phyloP scores from a whole-genome alignment of 2,113 vertebrate species.

The Taxidea taxus region DNA sequence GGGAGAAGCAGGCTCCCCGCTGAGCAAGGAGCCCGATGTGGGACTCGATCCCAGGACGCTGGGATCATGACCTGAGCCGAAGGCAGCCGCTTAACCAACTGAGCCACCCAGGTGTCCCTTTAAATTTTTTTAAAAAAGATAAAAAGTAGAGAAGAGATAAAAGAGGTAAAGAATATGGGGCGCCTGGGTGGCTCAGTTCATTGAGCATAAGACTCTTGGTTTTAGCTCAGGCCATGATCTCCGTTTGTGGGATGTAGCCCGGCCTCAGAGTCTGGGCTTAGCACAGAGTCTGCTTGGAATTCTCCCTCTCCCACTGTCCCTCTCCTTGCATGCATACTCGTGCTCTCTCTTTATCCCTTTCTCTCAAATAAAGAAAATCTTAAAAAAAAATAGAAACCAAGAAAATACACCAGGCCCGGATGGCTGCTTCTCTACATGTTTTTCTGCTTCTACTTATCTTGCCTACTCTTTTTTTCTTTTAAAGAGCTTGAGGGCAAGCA shows the following conservation, averaged over 20 bases:
- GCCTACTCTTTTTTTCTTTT: background rate
- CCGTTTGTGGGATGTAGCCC: background rate
- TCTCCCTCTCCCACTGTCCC: background rate
- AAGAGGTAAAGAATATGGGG: background rate
- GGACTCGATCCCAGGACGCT: no score
- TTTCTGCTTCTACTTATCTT: background rate
- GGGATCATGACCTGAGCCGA: no score
- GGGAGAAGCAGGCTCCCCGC: no score
- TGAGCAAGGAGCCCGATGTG: no score
- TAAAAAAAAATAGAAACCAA: background rate
- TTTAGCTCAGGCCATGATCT: background rate
- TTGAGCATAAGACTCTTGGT: background rate
- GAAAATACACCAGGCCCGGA: background rate
- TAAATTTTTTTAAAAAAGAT: background rate
- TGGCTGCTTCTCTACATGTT: slow-evolving; percentile 5
- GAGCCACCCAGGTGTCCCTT: no score
- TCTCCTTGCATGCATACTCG: background rate
- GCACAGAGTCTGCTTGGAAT: background rate
- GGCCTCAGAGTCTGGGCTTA: background rate
- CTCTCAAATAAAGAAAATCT: background rate
- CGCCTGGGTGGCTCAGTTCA: background rate
- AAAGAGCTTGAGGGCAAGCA: background rate
- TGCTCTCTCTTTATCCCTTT: background rate
- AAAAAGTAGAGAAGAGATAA: background rate
- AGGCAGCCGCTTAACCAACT: no score